Conservation (phyloP, 2,888 invertebrate genomes). For the Epiblema foenella region DNA sequence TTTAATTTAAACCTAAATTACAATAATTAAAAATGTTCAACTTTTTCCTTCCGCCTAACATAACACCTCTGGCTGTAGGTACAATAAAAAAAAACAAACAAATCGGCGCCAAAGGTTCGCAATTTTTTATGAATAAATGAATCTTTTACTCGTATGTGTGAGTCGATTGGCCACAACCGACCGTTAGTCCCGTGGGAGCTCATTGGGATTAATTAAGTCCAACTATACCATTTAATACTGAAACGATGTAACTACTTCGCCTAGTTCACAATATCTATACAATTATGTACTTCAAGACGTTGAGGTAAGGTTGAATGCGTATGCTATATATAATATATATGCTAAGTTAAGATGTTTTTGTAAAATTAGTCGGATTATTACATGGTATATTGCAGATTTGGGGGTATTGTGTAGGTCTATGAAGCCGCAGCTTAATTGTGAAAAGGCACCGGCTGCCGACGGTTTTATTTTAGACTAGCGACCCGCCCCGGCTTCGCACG, state of each 20-base stretch:
- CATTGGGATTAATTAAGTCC: slow-evolving; percentile 29
- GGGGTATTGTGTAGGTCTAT: slow-evolving; percentile 5
- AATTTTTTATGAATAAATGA: neutral
- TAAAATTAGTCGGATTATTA: neutral
- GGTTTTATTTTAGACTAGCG: neutral
- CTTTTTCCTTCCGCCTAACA: no score
- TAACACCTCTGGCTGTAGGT: no score
- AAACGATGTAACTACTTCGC: neutral
- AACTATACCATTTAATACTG: neutral
- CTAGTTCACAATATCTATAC: neutral
- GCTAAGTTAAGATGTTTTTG: neutral
- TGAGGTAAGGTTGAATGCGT: neutral
- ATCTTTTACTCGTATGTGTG: slow-evolving; percentile 6
- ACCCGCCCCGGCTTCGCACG: no score
- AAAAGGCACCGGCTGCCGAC: neutral
- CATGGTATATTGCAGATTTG: slow-evolving; percentile 11
- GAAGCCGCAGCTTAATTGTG: neutral
- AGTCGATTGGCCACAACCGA: slow-evolving; percentile 16
- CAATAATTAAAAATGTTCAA: no score
- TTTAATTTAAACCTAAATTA: no score
- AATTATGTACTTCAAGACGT: neutral
- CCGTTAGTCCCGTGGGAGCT: slow-evolving; percentile 16
- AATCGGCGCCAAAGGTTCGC: no score
- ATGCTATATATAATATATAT: neutral
- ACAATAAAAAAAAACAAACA: no score